Percentiles rank a stretch among this genome's conserved stretches.
Evolutionary conservation across 2,113 vertebrate species (phyloP).

Genomic region (Callipepla squamata): DNA sequence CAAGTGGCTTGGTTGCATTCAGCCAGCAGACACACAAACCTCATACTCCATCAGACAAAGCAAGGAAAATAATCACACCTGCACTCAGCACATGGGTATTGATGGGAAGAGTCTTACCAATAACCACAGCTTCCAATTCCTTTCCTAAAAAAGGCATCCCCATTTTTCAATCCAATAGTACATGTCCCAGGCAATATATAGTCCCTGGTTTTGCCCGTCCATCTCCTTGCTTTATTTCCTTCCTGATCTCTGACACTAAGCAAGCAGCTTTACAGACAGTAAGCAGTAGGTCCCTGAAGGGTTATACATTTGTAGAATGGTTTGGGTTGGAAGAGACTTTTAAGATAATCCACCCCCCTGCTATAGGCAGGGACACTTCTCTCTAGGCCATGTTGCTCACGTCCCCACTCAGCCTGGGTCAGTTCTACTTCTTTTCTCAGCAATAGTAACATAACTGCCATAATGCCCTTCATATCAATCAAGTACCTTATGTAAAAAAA

Average conservation of each 20-base stretch:
- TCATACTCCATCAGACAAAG: not conserved
- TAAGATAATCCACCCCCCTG: no score
- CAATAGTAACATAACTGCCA: not conserved
- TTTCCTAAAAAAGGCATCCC: rapidly evolving
- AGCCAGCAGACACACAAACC: not conserved
- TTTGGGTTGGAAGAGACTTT: no score
- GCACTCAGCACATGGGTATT: not conserved
- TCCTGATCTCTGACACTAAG: not conserved
- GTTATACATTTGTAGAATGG: no score
- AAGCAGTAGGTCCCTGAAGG: no score
- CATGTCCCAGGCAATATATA: not conserved
- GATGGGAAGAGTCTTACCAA: not conserved
- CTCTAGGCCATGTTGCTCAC: no score
- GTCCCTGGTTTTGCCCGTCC: not conserved
- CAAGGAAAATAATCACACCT: not conserved
- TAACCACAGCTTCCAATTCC: not conserved
- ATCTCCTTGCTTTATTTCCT: not conserved
- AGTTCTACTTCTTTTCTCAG: not conserved
- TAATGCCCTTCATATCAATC: not conserved
- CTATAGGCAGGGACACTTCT: no score
- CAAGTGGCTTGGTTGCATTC: not conserved
- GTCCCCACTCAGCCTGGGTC: no score
- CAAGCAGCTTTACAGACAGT: no score
- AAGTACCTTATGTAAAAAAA: not conserved
- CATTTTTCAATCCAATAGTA: not conserved